Evolutionary conservation across 1,140 invertebrate genomes (phyloP).

Genomic region (Drosophila guanche): DNA sequence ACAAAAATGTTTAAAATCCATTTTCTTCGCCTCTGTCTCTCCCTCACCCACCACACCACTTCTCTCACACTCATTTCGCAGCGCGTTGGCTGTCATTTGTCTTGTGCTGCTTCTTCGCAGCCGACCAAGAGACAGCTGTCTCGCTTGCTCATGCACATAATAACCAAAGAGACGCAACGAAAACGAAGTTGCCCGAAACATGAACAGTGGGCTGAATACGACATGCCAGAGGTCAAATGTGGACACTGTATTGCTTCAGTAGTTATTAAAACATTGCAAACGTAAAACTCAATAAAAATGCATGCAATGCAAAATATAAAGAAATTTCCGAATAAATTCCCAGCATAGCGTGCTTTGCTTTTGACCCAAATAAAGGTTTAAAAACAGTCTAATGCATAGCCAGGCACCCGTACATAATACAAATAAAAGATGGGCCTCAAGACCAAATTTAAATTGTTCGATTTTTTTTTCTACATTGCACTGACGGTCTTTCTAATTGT

Average conservation of each 20-base stretch:
- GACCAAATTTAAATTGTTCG: not conserved
- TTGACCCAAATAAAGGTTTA: too few species aligned
- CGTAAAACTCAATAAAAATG: too few species aligned
- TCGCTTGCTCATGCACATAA: constrained; percentile 65
- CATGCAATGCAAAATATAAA: not conserved
- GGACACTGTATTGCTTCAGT: too few species aligned
- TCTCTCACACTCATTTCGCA: constrained; percentile 60
- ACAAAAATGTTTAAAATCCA: constrained; percentile 82
- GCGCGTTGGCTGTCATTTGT: constrained; percentile 66
- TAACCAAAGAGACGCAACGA: constrained; percentile 38
- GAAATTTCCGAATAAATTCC: not conserved
- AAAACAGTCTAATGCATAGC: too few species aligned
- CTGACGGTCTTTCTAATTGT: not conserved
- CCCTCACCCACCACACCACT: constrained; percentile 46
- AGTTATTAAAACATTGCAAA: too few species aligned
- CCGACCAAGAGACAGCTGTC: constrained; percentile 62
- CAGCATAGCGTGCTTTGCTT: constrained; percentile 1
- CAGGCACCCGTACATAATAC: too few species aligned
- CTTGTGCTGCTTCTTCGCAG: constrained; percentile 64
- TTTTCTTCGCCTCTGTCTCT: constrained; percentile 67
- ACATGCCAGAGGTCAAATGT: constrained; percentile 5
- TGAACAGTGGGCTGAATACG: constrained; percentile 43
- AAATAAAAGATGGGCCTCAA: too few species aligned
- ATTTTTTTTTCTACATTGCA: constrained; percentile 2
- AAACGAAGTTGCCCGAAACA: constrained; percentile 44